Evolutionary conservation across 2,888 invertebrate genomes (phyloP).

Genomic region (Villa cingulata): DNA sequence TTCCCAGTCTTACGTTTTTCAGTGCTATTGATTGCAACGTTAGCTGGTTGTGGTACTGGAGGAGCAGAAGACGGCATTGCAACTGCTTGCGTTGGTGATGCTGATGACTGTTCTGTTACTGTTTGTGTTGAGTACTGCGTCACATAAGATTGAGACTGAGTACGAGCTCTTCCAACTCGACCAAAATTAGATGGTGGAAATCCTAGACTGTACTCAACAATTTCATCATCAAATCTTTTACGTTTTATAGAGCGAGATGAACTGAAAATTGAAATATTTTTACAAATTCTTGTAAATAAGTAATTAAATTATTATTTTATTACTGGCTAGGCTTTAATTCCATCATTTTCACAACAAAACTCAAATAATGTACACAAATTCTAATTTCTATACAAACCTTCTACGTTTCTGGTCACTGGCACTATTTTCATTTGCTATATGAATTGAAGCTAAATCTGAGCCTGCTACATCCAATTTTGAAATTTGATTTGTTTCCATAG

Average conservation of each 20-base stretch:
- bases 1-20: slow-evolving; percentile 16
- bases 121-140: slow-evolving; percentile 13
- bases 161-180: slow-evolving; percentile 35
- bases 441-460: too few species aligned
- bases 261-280: slow-evolving; percentile 36
- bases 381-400: slow-evolving; percentile 20
- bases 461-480: too few species aligned
- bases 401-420: slow-evolving; percentile 30
- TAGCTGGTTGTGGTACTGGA: slow-evolving; percentile 3
- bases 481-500: too few species aligned
- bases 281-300: neutral
- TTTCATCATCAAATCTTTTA: slow-evolving; percentile 91
- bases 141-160: slow-evolving; percentile 38
- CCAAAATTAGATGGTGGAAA: slow-evolving; percentile 39
- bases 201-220: slow-evolving; percentile 80
- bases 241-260: slow-evolving; percentile 91
- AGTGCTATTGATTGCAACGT: slow-evolving; percentile 6
- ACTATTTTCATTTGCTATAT: too few species aligned
- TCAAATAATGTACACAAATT: neutral
- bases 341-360: neutral
- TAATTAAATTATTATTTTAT: neutral
- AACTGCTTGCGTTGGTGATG: neutral
- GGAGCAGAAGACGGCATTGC: slow-evolving; percentile 1
- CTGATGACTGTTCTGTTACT: slow-evolving; percentile 6
- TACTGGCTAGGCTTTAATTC: neutral